Base-by-base conservation (phyloP, 2,113 vertebrate genomes). In the Melanerpes formicivorus region DNA sequence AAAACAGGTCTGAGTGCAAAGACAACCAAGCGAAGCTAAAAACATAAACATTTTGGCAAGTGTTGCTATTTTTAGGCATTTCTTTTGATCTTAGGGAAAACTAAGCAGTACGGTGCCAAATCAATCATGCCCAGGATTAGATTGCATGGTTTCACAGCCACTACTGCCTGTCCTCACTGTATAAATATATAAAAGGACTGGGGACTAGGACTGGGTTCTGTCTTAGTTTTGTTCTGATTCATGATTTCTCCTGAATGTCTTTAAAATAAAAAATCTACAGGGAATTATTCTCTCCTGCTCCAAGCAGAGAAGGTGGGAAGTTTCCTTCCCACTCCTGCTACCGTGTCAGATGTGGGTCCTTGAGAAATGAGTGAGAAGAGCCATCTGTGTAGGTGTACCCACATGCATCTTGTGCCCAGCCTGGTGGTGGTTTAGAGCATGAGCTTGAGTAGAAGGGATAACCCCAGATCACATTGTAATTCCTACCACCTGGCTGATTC, bases 71-170 rank as follows among this genome's bases (percentile, higher is more conserved):
- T 90, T 84, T 94, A 93, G 84, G 69, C 55, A 60, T 95, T 96
- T 95, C 76, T 74, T 93, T 96, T 92, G 84, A 73, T 96, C 92
- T 80, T 95, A 59, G 77, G 83, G 72, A 96, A 95, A 84, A 80
- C 55, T 42, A 11, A 90, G 40, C 87, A 75, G 74, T 59, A 71
- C 88, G 82, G 56, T 96, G 93, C 97, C 95, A 97, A 94, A 90
- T 84, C 92, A 96, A 9, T 44, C 91, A 42, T 40, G 93, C 90
- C 86, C 88, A 77, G 69, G 87, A 85, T 92, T 87, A 75, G 59
- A 93, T 80, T 26, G 7, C 60, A 79, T 71, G 88, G 79, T 94
- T 95, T 90, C 72, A 66, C 92, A 89, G 69, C 73, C 54, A 9
- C 25, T 88, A 17, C 27, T 81, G 82, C 88, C 54, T 71, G 17